Conservation (phyloP, 2,888 invertebrate species). For the Eremobia ochroleuca region DNA sequence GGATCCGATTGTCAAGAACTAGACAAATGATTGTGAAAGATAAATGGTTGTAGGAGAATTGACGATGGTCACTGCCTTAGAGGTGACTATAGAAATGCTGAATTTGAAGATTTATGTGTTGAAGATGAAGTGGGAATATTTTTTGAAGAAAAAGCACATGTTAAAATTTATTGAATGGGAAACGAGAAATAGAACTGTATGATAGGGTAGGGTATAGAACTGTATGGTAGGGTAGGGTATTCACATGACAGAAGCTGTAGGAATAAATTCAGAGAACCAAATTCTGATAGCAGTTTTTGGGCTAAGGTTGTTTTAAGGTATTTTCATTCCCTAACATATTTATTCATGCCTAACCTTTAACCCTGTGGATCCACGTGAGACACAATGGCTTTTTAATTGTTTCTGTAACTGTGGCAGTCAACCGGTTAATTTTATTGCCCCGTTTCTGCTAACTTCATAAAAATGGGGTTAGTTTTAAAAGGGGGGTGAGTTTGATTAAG, state of each 20-base stretch:
- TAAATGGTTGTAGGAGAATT: slow-evolving; percentile 52
- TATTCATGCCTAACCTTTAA: not conserved
- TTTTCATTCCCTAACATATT: not conserved
- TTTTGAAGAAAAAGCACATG: not conserved
- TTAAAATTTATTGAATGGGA: not conserved
- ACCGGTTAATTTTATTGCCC: not conserved
- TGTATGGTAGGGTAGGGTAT: not conserved
- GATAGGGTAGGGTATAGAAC: not conserved
- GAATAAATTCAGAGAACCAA: not conserved
- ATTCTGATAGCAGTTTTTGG: not conserved
- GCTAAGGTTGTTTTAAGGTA: not conserved
- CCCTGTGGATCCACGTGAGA: not conserved
- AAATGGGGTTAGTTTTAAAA: not conserved
- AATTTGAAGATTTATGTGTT: slow-evolving; percentile 43
- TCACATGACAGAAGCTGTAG: not conserved
- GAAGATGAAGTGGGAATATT: slow-evolving; percentile 19
- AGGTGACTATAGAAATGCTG: slow-evolving; percentile 35
- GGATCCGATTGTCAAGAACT: slow-evolving; percentile 61
- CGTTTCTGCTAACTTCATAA: not conserved
- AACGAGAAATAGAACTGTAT: not conserved
- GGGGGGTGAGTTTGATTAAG: too few relatives aligned
- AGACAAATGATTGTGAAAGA: slow-evolving; percentile 65
- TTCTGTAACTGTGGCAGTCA: not conserved
- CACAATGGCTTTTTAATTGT: not conserved
- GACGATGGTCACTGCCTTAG: slow-evolving; percentile 45